Evolutionary conservation across 1,140 invertebrate species (phyloP).

Genomic region (Drosophila repleta): DNA sequence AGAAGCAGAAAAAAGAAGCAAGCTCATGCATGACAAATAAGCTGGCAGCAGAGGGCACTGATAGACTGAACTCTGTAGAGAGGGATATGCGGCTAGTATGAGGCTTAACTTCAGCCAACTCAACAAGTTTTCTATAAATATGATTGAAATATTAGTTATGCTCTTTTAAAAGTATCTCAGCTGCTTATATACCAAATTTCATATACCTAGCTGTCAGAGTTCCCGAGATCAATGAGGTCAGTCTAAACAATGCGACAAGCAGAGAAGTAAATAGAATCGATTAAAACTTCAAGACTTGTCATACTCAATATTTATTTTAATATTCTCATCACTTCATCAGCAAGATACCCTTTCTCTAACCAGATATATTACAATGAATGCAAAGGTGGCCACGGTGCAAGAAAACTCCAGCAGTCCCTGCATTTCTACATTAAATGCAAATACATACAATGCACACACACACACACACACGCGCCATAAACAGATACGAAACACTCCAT

Average conservation of each 20-base stretch:
- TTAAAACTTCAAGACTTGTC: neutral
- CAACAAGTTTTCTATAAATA: no score
- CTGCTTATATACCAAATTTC: neutral
- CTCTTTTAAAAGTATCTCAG: neutral
- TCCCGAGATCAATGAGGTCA: neutral
- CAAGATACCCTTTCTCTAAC: no score
- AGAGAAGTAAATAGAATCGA: no score
- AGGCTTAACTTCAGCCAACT: no score
- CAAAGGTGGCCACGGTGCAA: conserved; percentile 35
- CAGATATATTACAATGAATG: conserved; percentile 36
- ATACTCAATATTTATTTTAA: no score
- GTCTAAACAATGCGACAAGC: neutral
- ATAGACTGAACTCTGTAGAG: no score
- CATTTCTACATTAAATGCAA: conserved; percentile 36
- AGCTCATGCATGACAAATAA: conserved; percentile 46
- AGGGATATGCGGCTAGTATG: no score
- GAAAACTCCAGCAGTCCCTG: conserved; percentile 39
- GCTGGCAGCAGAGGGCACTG: neutral
- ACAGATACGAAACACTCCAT: conserved; percentile 53
- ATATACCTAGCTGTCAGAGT: neutral
- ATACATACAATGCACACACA: conserved; percentile 19
- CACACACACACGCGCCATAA: conserved; percentile 3
- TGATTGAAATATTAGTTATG: neutral
- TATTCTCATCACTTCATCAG: no score
- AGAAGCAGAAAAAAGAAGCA: conserved; percentile 16